Evolutionary conservation across 2,797 vertebrate genomes (phyloP).

Genomic region (Lacerta bilineata): DNA sequence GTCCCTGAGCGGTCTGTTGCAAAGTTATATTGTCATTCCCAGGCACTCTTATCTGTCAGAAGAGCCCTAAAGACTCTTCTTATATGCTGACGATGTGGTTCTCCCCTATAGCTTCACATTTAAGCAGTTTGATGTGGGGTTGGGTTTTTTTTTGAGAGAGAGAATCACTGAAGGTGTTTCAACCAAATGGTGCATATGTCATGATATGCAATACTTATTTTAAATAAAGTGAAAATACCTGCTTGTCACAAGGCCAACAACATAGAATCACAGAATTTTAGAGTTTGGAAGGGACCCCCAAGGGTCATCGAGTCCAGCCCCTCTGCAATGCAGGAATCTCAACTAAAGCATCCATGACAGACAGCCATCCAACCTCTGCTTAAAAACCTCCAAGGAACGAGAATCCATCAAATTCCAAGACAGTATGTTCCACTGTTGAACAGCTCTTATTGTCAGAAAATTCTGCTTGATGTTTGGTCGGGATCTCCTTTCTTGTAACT

Average conservation of each 20-base stretch:
- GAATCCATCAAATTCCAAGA: too few species aligned
- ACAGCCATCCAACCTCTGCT: too few species aligned
- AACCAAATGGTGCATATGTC: neutral
- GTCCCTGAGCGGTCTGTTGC: slow-evolving; percentile 13
- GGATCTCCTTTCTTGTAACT: too few species aligned
- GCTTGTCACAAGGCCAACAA: neutral
- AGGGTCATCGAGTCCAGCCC: too few species aligned
- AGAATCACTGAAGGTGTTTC: neutral
- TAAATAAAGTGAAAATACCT: neutral
- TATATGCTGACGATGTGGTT: neutral
- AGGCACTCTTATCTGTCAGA: slow-evolving; percentile 10
- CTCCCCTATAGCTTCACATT: neutral
- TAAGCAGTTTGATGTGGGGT: neutral
- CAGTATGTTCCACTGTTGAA: too few species aligned
- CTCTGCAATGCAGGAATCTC: too few species aligned
- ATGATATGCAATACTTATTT: slow-evolving; percentile 7
- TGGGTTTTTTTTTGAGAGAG: neutral
- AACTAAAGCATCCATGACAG: too few species aligned
- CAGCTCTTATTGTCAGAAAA: too few species aligned
- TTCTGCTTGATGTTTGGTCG: too few species aligned
- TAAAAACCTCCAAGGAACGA: too few species aligned
- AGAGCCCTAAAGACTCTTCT: neutral
- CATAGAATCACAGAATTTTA: neutral
- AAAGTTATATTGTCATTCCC: slow-evolving; percentile 6
- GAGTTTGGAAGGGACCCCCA: too few species aligned